phyloP scores from a whole-genome alignment of 2,888 invertebrate genomes.

The Trachelus troglodyta region DNA sequence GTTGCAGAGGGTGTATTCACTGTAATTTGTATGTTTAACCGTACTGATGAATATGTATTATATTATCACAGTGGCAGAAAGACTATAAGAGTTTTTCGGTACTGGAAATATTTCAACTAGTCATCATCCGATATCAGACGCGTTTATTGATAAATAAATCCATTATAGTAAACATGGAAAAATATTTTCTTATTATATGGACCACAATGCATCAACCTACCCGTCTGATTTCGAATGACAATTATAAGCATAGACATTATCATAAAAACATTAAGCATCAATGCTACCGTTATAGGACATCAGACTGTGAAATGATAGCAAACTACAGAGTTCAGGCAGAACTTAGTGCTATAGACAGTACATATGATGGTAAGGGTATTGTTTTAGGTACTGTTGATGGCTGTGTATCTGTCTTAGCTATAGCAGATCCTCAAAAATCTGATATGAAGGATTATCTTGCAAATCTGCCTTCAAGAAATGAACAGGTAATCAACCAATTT shows the following conservation, averaged over 20 bases:
- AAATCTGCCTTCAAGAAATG: constrained; percentile 78
- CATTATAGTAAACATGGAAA: background rate
- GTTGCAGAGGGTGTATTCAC: constrained; percentile 98
- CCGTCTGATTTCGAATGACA: background rate
- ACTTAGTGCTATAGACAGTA: constrained; percentile 87
- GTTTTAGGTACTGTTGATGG: constrained; percentile 94
- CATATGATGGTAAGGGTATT: constrained; percentile 83
- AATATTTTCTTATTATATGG: background rate
- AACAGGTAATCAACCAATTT: constrained; percentile 66
- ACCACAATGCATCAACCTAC: background rate
- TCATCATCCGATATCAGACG: background rate
- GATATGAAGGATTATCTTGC: constrained; percentile 75
- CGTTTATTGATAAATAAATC: background rate
- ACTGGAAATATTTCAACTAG: background rate
- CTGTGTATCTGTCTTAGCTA: constrained; percentile 89
- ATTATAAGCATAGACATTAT: background rate
- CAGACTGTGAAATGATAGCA: constrained; percentile 91
- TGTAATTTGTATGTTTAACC: constrained; percentile 93
- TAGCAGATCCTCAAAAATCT: constrained; percentile 77
- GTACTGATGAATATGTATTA: constrained; percentile 93
- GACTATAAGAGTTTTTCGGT: constrained; percentile 91
- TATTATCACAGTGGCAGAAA: constrained; percentile 97
- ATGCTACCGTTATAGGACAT: constrained; percentile 71
- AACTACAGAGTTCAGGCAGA: constrained; percentile 93
- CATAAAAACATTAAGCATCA: background rate